Percentiles rank a stretch among this genome's conserved stretches.
Conservation (phyloP, 1,140 invertebrate genomes). For the Cydia strobilella region DNA sequence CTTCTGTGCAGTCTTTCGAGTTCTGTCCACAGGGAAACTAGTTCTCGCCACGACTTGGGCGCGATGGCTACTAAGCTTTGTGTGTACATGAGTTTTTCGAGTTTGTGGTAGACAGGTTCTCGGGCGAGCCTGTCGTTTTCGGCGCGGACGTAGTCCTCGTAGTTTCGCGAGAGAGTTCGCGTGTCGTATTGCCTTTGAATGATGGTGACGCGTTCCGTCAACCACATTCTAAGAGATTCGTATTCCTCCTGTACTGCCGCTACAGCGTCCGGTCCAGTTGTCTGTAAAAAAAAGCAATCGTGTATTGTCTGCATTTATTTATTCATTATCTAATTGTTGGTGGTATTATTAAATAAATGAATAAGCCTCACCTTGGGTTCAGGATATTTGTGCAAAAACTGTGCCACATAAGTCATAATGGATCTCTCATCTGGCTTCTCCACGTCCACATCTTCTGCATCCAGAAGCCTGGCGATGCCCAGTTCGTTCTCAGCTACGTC, state of each 20-base stretch:
- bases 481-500: constrained; percentile 95
- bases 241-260: constrained; percentile 90
- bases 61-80: constrained; percentile 89
- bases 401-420: constrained; percentile 99
- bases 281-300: constrained; percentile 63
- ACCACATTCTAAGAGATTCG: constrained; percentile 89
- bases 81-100: constrained; percentile 88
- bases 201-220: constrained; percentile 87
- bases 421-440: constrained; percentile 98
- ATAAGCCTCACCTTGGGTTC: constrained; percentile 84
- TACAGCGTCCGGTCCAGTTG: constrained; percentile 84
- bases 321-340: background rate
- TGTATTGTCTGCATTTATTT: background rate
- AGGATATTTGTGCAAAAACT: constrained; percentile 98
- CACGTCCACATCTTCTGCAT: constrained; percentile 98
- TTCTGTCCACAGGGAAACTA: constrained; percentile 88
- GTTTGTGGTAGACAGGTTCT: constrained; percentile 84
- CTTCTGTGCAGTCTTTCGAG: constrained; percentile 88
- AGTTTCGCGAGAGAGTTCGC: constrained; percentile 83
- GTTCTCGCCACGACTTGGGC: constrained; percentile 88
- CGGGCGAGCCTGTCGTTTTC: constrained; percentile 87
- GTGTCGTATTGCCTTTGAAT: constrained; percentile 86
- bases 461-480: constrained; percentile 95
- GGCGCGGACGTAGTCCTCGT: constrained; percentile 86
- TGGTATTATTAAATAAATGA: background rate